phyloP scores from a whole-genome alignment of 1,140 invertebrate genomes.

The Armadillidium nasatum region DNA sequence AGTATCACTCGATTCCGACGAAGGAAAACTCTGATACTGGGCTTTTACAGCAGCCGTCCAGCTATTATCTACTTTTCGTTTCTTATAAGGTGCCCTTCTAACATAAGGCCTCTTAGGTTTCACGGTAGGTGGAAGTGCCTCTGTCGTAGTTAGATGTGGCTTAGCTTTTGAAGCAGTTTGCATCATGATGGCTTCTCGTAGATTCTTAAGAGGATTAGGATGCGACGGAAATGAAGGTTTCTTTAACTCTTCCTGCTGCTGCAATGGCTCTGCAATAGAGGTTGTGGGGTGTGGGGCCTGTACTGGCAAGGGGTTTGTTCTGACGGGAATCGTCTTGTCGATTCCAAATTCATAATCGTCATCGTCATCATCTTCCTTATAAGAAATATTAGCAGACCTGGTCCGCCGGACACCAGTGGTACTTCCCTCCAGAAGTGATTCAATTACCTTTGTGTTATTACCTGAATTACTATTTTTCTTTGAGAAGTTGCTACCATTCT shows the following conservation, averaged over 20 bases:
- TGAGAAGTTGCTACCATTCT: neutral
- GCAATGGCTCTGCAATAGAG: neutral
- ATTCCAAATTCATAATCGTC: neutral
- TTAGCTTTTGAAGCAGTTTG: neutral
- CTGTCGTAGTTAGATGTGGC: neutral
- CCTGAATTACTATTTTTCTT: no score
- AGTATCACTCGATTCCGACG: neutral
- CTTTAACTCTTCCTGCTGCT: neutral
- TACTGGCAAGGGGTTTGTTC: neutral
- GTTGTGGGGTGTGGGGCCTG: neutral
- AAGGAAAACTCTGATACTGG: neutral
- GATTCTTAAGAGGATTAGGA: neutral
- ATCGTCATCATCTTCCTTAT: slow-evolving; percentile 29
- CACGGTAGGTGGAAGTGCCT: neutral
- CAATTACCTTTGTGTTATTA: neutral
- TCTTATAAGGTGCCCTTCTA: slow-evolving; percentile 23
- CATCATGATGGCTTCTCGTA: neutral
- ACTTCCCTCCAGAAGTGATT: neutral
- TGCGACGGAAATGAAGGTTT: neutral
- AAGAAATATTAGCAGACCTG: slow-evolving; percentile 20
- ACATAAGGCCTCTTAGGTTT: slow-evolving; percentile 20
- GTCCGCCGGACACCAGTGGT: neutral
- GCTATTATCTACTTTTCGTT: slow-evolving; percentile 39
- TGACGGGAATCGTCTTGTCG: neutral
- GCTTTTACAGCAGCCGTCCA: slow-evolving; percentile 43